phyloP scores from a whole-genome alignment of 1,140 invertebrate species.

The Euura saliciscinereae region DNA sequence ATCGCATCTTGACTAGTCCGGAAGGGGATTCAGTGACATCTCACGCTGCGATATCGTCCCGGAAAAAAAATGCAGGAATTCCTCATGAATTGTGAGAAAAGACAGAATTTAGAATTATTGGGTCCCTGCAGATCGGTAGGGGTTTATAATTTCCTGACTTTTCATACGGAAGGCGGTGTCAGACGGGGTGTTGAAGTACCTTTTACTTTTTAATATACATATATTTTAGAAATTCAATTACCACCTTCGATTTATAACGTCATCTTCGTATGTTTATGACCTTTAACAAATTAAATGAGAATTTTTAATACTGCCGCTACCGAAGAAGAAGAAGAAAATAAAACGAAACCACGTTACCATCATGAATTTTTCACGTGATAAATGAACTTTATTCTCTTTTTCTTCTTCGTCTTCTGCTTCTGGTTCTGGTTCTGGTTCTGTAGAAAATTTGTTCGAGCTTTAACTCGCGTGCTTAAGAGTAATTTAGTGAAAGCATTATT shows the following conservation, averaged over 20 bases:
- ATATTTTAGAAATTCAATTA: neutral
- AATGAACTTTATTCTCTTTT: neutral
- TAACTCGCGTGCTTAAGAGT: neutral
- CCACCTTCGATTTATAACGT: slow-evolving; percentile 4
- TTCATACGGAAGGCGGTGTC: neutral
- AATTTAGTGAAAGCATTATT: neutral
- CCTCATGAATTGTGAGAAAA: too few relatives aligned
- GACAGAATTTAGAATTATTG: too few relatives aligned
- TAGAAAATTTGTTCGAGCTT: slow-evolving; percentile 3
- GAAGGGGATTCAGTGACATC: too few relatives aligned
- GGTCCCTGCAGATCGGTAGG: too few relatives aligned
- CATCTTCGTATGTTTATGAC: neutral
- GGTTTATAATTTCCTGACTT: neutral
- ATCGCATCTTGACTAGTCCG: too few relatives aligned
- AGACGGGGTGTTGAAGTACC: neutral
- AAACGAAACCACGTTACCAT: neutral
- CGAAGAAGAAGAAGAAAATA: neutral
- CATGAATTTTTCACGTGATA: neutral
- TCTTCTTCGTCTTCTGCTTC: too few relatives aligned
- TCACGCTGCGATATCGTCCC: too few relatives aligned
- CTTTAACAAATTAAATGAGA: neutral
- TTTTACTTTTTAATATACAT: too few relatives aligned
- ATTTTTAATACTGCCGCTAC: neutral
- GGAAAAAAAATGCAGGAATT: too few relatives aligned
- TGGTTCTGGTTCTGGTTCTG: neutral